Conservation (phyloP, 2,888 invertebrate genomes). For the Drosophila ezoana region DNA sequence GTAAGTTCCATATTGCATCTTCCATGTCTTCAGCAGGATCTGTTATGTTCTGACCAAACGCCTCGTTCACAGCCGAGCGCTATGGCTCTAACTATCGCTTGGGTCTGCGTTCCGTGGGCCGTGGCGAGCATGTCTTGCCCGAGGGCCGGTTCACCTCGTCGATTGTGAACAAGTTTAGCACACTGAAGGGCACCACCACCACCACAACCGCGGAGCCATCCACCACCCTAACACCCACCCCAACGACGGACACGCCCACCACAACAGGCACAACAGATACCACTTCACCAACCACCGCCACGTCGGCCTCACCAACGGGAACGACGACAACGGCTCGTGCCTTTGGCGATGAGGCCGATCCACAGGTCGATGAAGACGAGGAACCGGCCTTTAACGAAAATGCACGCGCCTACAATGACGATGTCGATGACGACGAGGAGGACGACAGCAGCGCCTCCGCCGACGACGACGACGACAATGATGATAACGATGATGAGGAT, state of each 20-base stretch:
- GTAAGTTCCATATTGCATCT: slow-evolving; percentile 44
- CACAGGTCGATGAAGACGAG: slow-evolving; percentile 12
- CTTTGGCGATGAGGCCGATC: slow-evolving; percentile 20
- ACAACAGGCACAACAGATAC: background rate
- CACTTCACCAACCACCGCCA: background rate
- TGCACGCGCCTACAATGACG: slow-evolving; percentile 26
- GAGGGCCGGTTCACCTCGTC: slow-evolving; percentile 65
- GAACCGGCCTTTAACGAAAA: background rate
- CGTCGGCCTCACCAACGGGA: background rate
- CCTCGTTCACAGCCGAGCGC: slow-evolving; percentile 15
- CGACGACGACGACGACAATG: slow-evolving; percentile 18
- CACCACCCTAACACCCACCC: background rate
- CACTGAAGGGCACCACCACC: slow-evolving; percentile 39
- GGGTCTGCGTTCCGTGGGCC: slow-evolving; percentile 38
- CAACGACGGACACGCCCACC: background rate
- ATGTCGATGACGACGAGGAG: slow-evolving; percentile 45
- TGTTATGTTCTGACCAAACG: background rate
- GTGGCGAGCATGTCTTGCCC: slow-evolving; percentile 42
- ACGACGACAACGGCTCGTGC: background rate
- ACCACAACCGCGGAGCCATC: slow-evolving; percentile 18
- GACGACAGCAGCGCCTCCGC: slow-evolving; percentile 7
- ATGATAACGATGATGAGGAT: slow-evolving; percentile 16
- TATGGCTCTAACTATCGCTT: slow-evolving; percentile 45
- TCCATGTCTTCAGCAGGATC: too few relatives aligned
- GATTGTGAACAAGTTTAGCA: slow-evolving; percentile 60